Base-by-base conservation (phyloP, 1,140 invertebrate genomes). In the Calephelis nemesis region DNA sequence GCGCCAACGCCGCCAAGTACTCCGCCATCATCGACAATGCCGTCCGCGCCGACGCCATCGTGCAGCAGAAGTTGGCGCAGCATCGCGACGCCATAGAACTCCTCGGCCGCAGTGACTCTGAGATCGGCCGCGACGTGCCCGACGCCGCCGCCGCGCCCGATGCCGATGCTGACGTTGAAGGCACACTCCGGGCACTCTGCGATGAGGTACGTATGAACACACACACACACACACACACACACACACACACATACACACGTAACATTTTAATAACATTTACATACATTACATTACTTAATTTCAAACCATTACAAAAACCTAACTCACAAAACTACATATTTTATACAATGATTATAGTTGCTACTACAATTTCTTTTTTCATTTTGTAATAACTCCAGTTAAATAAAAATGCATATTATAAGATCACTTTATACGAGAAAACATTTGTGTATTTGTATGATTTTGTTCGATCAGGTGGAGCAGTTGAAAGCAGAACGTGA, bases 21-120 rank as follows among this genome's bases (percentile, higher is more conserved):
- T 93, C 96, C 54, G 94, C 95, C 84, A 98, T 99, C 77, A 97
- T 99, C 70, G 95, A 96, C 81, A 99, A 97, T 89, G 98, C 98
- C 40, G 94, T 97, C 48, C 91, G 95, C 75, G 94, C 94, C 13
- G 93, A 94, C 82, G 91, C 94, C 92, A 93, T 97, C 69, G 97
- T 99, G 69, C 95, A 96, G 68, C 95, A 97, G 64, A 99, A 99
- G 92, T 99, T 96, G 85, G 94, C 95, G 63, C 92, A 91, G 19
- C 95, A 99, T 86, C 94, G 94, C 75, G 93, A 96, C 74, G 91
- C 90, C 58, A 98, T 99, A 79, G 93, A 95, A 84, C 90, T 99
- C 47, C 92, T 99, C 11, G 96, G 97, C 72, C 93, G 96, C 89
- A 93, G 95, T 60, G 94, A 95, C 42, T 93, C 90, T 69, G 93